These are phyloP conservation scores for Volucella inanis DNA, from an alignment of 2,888 invertebrate genomes.

Conservation along the genomic window DNA sequence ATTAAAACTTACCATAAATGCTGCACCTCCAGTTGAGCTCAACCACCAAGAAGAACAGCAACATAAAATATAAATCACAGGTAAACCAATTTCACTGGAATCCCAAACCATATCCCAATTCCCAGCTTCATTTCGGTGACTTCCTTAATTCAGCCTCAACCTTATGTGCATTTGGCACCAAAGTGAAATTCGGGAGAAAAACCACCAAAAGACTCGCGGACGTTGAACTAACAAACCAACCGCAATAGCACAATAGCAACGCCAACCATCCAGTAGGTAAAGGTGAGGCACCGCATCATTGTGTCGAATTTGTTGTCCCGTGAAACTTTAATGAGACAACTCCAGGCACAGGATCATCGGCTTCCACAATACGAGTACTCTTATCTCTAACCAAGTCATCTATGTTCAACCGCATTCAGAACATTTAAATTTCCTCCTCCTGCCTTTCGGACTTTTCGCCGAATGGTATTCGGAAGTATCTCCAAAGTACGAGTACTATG, in stretches of 20 bases:
- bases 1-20: not conserved
- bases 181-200: not conserved
- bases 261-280: no score
- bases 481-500: slow-evolving; percentile 23
- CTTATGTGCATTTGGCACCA: slow-evolving; percentile 16
- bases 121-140: slow-evolving; percentile 41
- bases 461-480: slow-evolving; percentile 1
- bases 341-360: slow-evolving; percentile 22
- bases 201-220: slow-evolving; percentile 3
- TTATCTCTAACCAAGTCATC: slow-evolving; percentile 1
- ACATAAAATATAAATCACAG: slow-evolving; percentile 35
- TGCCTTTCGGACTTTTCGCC: not conserved
- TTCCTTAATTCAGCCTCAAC: slow-evolving; percentile 11
- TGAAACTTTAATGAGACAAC: slow-evolving; percentile 39
- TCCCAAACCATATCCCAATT: slow-evolving; percentile 30
- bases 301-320: slow-evolving; percentile 26
- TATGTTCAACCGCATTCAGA: not conserved
- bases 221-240: not conserved
- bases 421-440: slow-evolving; percentile 7
- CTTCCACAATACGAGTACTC: not conserved
- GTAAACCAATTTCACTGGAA: slow-evolving; percentile 30
- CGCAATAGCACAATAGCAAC: not conserved
- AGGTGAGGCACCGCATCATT: slow-evolving; percentile 4
- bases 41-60: not conserved
- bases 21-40: not conserved